These are phyloP conservation scores for Panurus biarmicus DNA, from an alignment of 2,113 vertebrate species.

Conservation along the genomic window DNA sequence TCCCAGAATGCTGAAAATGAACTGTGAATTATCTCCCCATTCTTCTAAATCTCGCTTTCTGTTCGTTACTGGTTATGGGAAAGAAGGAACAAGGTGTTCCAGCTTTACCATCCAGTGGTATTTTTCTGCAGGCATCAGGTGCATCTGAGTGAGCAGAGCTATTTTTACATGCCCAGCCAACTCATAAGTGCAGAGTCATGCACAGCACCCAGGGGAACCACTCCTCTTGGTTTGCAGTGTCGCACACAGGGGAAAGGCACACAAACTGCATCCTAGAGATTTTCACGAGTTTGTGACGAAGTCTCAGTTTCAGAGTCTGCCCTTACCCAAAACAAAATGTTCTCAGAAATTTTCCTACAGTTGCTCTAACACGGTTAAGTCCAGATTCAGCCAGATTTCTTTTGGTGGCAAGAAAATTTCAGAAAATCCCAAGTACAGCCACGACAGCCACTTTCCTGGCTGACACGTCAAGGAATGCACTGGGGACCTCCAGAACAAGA, in stretches of 20 bases:
- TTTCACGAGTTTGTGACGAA: background rate
- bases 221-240: background rate
- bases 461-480: background rate
- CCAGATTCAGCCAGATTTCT: background rate
- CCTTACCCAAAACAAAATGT: background rate
- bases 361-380: background rate
- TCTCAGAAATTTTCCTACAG: background rate
- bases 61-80: background rate
- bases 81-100: slow-evolving; percentile 9
- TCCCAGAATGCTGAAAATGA: background rate
- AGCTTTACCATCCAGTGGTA: background rate
- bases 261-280: background rate
- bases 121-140: slow-evolving; percentile 14
- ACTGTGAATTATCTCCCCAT: background rate
- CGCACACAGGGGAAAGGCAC: background rate
- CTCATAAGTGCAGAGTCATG: slow-evolving; percentile 39
- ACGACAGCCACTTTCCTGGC: background rate
- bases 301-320: background rate
- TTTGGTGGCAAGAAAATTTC: background rate
- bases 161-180: background rate
- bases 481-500: background rate
- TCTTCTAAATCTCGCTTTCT: background rate
- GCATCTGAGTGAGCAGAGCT: slow-evolving; percentile 44
- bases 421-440: background rate
- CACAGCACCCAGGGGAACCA: background rate